Evolutionary conservation across 1,140 invertebrate species (phyloP).

Genomic region (Ceratina japonica): DNA sequence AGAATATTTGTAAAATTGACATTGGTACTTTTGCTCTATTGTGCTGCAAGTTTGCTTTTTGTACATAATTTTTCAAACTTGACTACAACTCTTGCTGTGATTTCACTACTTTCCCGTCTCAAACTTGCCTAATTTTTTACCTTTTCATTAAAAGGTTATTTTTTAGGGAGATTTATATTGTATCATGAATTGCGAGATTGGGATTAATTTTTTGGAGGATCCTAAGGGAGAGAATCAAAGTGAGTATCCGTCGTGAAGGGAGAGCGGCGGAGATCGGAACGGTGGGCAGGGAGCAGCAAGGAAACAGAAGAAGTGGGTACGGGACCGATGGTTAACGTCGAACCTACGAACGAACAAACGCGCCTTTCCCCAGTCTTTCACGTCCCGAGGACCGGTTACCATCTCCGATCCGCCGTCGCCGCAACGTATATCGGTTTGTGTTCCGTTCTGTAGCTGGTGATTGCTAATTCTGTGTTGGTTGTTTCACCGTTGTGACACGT

Average conservation of each 20-base stretch:
- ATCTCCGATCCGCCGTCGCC: conserved; percentile 29
- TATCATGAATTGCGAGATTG: conserved; percentile 38
- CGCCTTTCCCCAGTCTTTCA: conserved; percentile 75
- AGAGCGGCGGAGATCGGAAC: conserved; percentile 65
- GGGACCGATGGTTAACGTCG: conserved; percentile 38
- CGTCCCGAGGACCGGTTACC: conserved; percentile 71
- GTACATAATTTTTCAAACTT: too few species aligned
- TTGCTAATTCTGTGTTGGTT: not conserved
- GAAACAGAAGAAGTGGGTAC: conserved; percentile 34
- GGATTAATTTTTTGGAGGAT: conserved; percentile 46
- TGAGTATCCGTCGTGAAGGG: conserved; percentile 42
- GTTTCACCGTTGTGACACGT: not conserved
- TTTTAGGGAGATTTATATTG: not conserved
- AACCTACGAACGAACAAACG: conserved; percentile 54
- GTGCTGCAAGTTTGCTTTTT: too few species aligned
- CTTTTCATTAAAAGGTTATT: too few species aligned
- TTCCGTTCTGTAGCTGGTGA: not conserved
- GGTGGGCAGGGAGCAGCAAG: conserved; percentile 60
- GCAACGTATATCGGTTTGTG: not conserved
- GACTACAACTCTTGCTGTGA: too few species aligned
- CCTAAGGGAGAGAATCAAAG: conserved; percentile 51
- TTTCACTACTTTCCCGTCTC: too few species aligned
- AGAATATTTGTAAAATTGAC: too few species aligned
- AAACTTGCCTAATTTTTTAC: too few species aligned
- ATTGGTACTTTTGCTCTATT: too few species aligned